Evolutionary conservation across 2,888 invertebrate genomes (phyloP).

Genomic region (Agrochola circellaris): DNA sequence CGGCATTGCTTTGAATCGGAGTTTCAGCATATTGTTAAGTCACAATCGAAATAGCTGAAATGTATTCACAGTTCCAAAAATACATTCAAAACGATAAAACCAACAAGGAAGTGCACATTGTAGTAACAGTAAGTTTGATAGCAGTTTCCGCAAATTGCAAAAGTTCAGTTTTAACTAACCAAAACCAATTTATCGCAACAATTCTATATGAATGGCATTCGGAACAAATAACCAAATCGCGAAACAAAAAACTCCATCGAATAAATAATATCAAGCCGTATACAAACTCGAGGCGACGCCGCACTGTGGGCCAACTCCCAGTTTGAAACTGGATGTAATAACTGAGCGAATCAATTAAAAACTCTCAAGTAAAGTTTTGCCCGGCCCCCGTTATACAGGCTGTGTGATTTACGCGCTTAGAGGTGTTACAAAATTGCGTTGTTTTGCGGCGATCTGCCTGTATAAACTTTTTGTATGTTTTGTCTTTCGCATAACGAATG

Average conservation of each 20-base stretch:
- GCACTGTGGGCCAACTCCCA: conserved; percentile 54
- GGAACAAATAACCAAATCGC: conserved; percentile 40
- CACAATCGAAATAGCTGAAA: background rate
- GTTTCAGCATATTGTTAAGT: conserved; percentile 2
- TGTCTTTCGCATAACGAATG: conserved; percentile 40
- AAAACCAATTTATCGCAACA: conserved; percentile 33
- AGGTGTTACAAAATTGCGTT: conserved; percentile 66
- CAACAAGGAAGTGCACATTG: conserved; percentile 19
- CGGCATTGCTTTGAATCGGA: background rate
- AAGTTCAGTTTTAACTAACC: conserved; percentile 40
- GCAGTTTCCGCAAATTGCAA: conserved; percentile 32
- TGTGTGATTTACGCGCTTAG: conserved; percentile 77
- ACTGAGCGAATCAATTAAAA: conserved; percentile 79
- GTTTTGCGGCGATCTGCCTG: conserved; percentile 65
- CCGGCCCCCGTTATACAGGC: conserved; percentile 64
- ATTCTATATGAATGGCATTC: conserved; percentile 19
- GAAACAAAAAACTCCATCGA: conserved; percentile 47
- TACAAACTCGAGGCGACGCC: conserved; percentile 44
- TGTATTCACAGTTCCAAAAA: background rate
- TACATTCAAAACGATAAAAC: conserved; percentile 12
- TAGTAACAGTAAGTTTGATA: conserved; percentile 29
- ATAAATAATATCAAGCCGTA: conserved; percentile 44
- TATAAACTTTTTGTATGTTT: conserved; percentile 64
- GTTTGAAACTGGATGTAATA: conserved; percentile 70
- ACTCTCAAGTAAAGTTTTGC: conserved; percentile 75